phyloP scores from a whole-genome alignment of 2,888 invertebrate genomes.

The Cerceris ruficornis region DNA sequence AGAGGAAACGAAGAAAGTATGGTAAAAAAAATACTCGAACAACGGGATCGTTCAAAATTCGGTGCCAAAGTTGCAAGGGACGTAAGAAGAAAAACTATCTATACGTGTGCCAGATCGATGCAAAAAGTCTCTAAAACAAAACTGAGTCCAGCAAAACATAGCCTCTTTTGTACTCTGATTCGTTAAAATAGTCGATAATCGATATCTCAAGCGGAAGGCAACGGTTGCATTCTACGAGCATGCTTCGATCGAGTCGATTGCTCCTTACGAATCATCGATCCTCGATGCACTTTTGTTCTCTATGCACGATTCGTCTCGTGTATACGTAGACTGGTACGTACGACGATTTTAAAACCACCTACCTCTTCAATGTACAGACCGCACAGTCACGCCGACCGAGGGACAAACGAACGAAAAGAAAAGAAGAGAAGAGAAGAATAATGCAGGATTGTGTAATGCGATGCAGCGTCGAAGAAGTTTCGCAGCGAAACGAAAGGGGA shows the following conservation, averaged over 20 bases:
- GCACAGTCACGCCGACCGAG: slow-evolving; percentile 33
- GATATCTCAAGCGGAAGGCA: slow-evolving; percentile 32
- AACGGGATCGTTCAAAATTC: background rate
- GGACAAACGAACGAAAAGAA: slow-evolving; percentile 30
- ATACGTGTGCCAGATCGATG: slow-evolving; percentile 24
- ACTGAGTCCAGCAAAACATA: slow-evolving; percentile 26
- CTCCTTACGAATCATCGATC: slow-evolving; percentile 1
- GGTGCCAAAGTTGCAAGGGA: slow-evolving; percentile 12
- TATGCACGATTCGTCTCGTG: slow-evolving; percentile 29
- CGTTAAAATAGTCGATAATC: slow-evolving; percentile 26
- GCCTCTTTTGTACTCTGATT: slow-evolving; percentile 47
- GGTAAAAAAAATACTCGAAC: background rate
- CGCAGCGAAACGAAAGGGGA: slow-evolving; percentile 27
- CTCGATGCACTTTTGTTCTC: slow-evolving; percentile 23
- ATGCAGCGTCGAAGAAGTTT: slow-evolving; percentile 14
- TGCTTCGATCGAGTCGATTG: slow-evolving; percentile 32
- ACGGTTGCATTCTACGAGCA: slow-evolving; percentile 20
- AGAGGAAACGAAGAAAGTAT: background rate
- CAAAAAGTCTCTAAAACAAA: slow-evolving; percentile 7
- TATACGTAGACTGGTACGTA: slow-evolving; percentile 7
- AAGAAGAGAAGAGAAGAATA: slow-evolving; percentile 2
- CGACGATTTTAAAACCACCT: slow-evolving; percentile 33
- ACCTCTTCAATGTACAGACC: slow-evolving; percentile 38
- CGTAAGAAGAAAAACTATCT: slow-evolving; percentile 1
- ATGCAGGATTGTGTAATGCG: background rate